These are phyloP conservation scores for Enteromius thamalakanensis DNA, from an alignment of 2,797 vertebrate genomes.

Conservation along the genomic window DNA sequence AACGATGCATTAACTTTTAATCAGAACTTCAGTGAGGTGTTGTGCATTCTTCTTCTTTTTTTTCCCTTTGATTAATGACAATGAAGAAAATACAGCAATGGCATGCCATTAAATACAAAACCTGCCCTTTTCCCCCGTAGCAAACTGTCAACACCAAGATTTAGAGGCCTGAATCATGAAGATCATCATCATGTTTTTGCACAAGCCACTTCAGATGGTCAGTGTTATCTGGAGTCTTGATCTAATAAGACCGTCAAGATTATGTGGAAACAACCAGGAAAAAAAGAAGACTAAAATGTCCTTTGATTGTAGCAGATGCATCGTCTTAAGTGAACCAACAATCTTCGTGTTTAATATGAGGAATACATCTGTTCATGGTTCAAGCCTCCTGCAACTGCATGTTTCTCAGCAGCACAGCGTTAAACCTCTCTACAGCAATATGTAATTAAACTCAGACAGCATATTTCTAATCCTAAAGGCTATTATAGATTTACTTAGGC, in stretches of 20 bases:
- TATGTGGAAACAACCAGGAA: conserved; percentile 1
- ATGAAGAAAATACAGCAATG: conserved; percentile 27
- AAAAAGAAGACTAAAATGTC: conserved; percentile 32
- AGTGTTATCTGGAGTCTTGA: conserved; percentile 19
- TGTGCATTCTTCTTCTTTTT: conserved; percentile 16
- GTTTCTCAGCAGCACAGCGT: conserved; percentile 53
- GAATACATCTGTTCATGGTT: conserved; percentile 54
- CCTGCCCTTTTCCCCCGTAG: not conserved
- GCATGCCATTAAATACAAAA: conserved; percentile 15
- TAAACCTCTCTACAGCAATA: conserved; percentile 78
- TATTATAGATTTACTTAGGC: conserved; percentile 78
- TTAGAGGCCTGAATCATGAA: not conserved
- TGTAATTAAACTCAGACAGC: conserved; percentile 82
- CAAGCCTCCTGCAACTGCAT: conserved; percentile 46
- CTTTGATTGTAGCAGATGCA: conserved; percentile 50
- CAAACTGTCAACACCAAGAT: not conserved
- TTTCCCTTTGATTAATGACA: conserved; percentile 20
- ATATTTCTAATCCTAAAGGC: conserved; percentile 85
- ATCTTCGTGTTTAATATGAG: conserved; percentile 48
- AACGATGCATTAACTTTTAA: conserved; percentile 55
- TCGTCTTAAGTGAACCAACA: conserved; percentile 47
- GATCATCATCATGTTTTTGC: not conserved
- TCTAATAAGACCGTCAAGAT: not conserved
- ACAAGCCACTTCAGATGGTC: not conserved
- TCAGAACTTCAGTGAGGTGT: conserved; percentile 40